Conservation (phyloP, 2,888 invertebrate genomes). For the Portevinia maculata region DNA sequence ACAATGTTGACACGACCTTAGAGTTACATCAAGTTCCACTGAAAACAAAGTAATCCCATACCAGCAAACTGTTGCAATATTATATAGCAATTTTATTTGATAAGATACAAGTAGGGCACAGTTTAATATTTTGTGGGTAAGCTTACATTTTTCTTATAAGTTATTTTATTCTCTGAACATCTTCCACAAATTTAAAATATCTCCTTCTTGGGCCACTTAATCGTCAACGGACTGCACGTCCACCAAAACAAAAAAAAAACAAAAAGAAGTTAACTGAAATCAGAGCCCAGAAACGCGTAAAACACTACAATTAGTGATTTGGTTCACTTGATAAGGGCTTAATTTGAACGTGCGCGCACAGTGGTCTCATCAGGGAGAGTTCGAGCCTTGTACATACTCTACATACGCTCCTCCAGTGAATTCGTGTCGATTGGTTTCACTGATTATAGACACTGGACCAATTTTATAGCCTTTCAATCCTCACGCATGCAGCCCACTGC, state of each 20-base stretch:
- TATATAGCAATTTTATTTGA: too few species aligned
- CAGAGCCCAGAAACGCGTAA: slow-evolving; percentile 71
- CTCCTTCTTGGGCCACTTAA: slow-evolving; percentile 52
- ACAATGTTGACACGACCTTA: too few species aligned
- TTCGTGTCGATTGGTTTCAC: slow-evolving; percentile 73
- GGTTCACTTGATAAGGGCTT: slow-evolving; percentile 81
- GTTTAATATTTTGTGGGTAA: too few species aligned
- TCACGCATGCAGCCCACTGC: slow-evolving; percentile 67
- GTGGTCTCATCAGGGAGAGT: slow-evolving; percentile 58
- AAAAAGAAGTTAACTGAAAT: slow-evolving; percentile 37
- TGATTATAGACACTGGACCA: slow-evolving; percentile 74
- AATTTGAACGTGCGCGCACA: slow-evolving; percentile 72
- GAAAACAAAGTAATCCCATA: too few species aligned
- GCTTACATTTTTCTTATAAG: not conserved
- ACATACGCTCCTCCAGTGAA: slow-evolving; percentile 55
- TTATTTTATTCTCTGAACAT: not conserved
- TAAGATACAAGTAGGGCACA: not conserved
- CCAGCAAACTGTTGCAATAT: too few species aligned
- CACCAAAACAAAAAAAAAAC: not conserved
- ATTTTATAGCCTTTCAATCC: slow-evolving; percentile 74
- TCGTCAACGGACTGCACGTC: slow-evolving; percentile 15
- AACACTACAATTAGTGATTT: slow-evolving; percentile 80
- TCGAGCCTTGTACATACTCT: slow-evolving; percentile 36
- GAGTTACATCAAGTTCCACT: too few species aligned
- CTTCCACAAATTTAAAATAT: slow-evolving; percentile 11